Evolutionary conservation across 2,888 invertebrate species (phyloP), one percentile per base, ranked within the genome.

Genomic region (Ennomos quercinarius): DNA sequence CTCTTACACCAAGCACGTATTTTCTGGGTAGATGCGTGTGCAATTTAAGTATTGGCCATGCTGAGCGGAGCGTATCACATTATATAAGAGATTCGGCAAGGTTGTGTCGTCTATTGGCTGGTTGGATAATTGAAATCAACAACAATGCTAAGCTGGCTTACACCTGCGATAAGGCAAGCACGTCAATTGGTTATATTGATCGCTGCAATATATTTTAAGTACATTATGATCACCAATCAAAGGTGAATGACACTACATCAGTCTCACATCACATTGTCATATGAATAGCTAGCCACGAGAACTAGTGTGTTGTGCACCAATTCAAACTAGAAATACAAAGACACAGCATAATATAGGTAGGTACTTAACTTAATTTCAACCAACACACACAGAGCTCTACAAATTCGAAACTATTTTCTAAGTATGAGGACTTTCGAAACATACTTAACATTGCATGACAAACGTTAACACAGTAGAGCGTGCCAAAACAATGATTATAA

Each of bases 401-500:
- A 17, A 13, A 17, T 10, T 27, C 12, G 13, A 10, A 13, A 46
- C 37, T 1, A 9, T 34, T 44, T 6, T 10, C 12, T 11, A 35
- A 46, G 34, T 9, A 35, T 11, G 35, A 27, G 17, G 43, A 35
- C 11, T 41, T 40, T 42, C 46, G 12, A 46, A 46, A 12, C 43
- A 39, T 10, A 13, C 5, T 27, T 10, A 34, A 8, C 35, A 12
- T 17, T 27, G 43, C 46, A 49, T 46, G 35, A 12, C 43, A 46
- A 40, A 37, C 13, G 35, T 39, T 42, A 37, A 49, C 57, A 41
- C 38, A 12, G 47, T 45, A 62, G 63, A 62, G 56, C 56, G 62
- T 67, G 67, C 64, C 67, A 65, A 64, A 67, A 61, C 63, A 62
- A 64, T 65, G 58, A 61, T 64, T 59, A 27, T 27, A 57, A 59